Base-by-base conservation (phyloP, 2,113 vertebrate genomes). In the Platysternon megacephalum region DNA sequence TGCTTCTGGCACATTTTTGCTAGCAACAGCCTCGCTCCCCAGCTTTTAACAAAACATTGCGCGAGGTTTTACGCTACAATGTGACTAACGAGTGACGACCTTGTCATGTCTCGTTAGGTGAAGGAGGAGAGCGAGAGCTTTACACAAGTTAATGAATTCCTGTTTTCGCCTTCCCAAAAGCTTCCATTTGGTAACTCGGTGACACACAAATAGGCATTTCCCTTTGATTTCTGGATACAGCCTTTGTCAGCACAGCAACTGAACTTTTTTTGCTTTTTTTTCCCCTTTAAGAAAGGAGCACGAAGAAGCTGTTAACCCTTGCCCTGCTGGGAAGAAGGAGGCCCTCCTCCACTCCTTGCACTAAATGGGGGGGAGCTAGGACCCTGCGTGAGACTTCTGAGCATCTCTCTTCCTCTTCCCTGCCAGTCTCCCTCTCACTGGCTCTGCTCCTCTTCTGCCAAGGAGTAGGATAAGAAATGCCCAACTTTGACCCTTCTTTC, bases 391-490 rank as follows among this genome's bases (percentile, higher is more conserved):
- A 26, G 5, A 42, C 93, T 93, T 58, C 79, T 84, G 48, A 86
- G 65, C 84, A 86, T 86, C 68, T 35, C 49, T 28, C 86, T 61
- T 55, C 74, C 35, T 24, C 78, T 44, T 32, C 72, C 56, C 74
- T 44, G 68, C 19, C 86, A 58, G 78, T 32, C 55, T 42, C 51
- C 61, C 14, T 39, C 80, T 53, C 39, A 9, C 56, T 24, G 12
- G n/a, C 52, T 87, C 86, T 65, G 42, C 78, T 58, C 91, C 46
- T 46, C 5, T 80, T 19, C 82, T 89, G 82, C 94, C 90, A 88
- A 92, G 4, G 83, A 42, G 58, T 28, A 84, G 83, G n/a, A 82
- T 93, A 42, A 92, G 96, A 72, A 86, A 93, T 96, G 97, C 93
- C 88, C 93, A 95, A 96, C 82, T 96, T 96, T 83, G 68, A 82